phyloP scores from a whole-genome alignment of 2,113 vertebrate species.

The Sardina pilchardus region DNA sequence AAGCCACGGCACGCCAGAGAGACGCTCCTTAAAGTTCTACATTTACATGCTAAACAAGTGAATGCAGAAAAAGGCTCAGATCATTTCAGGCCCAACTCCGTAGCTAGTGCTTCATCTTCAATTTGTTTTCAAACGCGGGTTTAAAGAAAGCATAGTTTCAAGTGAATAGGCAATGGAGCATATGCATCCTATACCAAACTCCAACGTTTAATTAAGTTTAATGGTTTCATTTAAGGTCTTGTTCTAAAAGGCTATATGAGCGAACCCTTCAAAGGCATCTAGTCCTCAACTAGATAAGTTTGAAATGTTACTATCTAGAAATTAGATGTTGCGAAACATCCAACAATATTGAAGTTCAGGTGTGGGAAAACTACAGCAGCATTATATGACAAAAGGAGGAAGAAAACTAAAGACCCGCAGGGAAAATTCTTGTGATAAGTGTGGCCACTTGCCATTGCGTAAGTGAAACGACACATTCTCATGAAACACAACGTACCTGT shows the following conservation, averaged over 20 bases:
- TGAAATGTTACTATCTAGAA: not conserved
- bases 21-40: not conserved
- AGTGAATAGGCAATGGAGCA: not conserved
- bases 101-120: not conserved
- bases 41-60: not conserved
- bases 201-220: not conserved
- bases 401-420: not conserved
- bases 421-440: slow-evolving; percentile 40
- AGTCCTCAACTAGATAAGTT: not conserved
- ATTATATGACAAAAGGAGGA: too few relatives aligned
- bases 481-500: slow-evolving; percentile 21
- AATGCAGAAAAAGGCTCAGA: not conserved
- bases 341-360: not conserved
- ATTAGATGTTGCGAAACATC: not conserved
- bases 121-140: not conserved
- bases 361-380: not conserved
- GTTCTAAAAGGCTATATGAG: not conserved
- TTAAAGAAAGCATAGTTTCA: not conserved
- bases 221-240: not conserved
- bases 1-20: not conserved
- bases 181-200: not conserved
- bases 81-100: not conserved
- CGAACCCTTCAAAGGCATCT: not conserved
- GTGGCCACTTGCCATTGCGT: slow-evolving; percentile 23
- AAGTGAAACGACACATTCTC: slow-evolving; percentile 21